Evolutionary conservation across 2,888 invertebrate genomes (phyloP).

Genomic region (Erebia palarica): DNA sequence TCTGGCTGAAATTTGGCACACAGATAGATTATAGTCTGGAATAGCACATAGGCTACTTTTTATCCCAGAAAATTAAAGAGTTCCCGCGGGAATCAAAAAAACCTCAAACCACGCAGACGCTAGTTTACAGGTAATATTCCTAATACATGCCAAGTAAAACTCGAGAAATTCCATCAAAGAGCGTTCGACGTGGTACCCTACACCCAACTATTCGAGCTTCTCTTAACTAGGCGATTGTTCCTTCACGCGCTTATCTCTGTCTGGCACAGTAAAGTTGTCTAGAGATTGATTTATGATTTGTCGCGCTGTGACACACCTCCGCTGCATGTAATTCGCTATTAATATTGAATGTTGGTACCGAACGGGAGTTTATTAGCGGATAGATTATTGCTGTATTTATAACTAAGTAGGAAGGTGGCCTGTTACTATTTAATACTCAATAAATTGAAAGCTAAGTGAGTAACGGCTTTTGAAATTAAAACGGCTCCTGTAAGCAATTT

Average conservation of each 20-base stretch:
- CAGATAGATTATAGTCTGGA: no score
- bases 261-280: constrained; percentile 23
- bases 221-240: constrained; percentile 39
- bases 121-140: no score
- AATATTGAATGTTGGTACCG: constrained; percentile 22
- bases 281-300: constrained; percentile 37
- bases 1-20: no score
- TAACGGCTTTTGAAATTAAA: constrained; percentile 6
- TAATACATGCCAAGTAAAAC: no score
- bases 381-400: constrained; percentile 10
- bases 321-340: constrained; percentile 26
- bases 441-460: constrained; percentile 3
- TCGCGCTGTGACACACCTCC: constrained; percentile 30
- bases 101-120: no score
- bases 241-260: constrained; percentile 28
- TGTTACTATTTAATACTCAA: not conserved
- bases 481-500: not conserved
- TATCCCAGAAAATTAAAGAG: no score
- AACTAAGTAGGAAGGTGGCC: not conserved
- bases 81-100: no score
- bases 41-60: no score
- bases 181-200: not conserved
- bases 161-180: not conserved
- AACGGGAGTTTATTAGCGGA: constrained; percentile 24
- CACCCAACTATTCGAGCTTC: constrained; percentile 32